These are phyloP conservation scores for Megalonaias nervosa DNA, from an alignment of 1,140 invertebrate species.

Conservation along the genomic window DNA sequence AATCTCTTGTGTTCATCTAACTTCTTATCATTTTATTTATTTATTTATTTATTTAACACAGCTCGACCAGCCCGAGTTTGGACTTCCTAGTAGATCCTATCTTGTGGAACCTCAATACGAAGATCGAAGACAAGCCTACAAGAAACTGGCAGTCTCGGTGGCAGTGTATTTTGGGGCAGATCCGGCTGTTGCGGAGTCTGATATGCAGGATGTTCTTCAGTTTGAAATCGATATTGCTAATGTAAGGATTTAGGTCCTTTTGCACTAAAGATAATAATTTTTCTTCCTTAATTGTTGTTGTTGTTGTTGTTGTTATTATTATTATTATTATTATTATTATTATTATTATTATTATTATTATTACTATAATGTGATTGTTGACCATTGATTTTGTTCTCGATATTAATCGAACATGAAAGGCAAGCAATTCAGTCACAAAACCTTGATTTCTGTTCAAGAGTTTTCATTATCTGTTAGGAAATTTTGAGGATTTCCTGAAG, in stretches of 20 bases:
- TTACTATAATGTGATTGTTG: too few relatives aligned
- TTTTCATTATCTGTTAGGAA: too few relatives aligned
- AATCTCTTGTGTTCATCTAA: neutral
- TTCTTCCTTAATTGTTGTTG: neutral
- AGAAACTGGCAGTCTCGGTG: constrained; percentile 84
- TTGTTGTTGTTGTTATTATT: neutral
- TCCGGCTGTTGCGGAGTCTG: constrained; percentile 74
- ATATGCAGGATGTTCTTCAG: constrained; percentile 80
- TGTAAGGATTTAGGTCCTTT: constrained; percentile 69
- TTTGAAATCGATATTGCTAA: constrained; percentile 87
- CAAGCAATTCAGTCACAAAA: too few relatives aligned
- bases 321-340: too few relatives aligned
- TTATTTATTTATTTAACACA: constrained; percentile 64
- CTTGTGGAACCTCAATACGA: constrained; percentile 81
- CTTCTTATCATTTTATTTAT: neutral
- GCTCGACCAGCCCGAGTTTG: constrained; percentile 87
- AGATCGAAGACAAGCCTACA: constrained; percentile 78
- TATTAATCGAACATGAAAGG: too few relatives aligned
- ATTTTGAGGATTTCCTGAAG: too few relatives aligned
- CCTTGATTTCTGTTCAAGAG: too few relatives aligned
- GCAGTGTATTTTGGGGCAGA: constrained; percentile 81
- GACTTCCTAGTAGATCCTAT: constrained; percentile 84
- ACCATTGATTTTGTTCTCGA: too few relatives aligned
- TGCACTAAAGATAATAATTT: neutral
- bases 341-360: too few relatives aligned